Conservation (phyloP, 2,797 vertebrate genomes). For the Lindbergichthys nudifrons region DNA sequence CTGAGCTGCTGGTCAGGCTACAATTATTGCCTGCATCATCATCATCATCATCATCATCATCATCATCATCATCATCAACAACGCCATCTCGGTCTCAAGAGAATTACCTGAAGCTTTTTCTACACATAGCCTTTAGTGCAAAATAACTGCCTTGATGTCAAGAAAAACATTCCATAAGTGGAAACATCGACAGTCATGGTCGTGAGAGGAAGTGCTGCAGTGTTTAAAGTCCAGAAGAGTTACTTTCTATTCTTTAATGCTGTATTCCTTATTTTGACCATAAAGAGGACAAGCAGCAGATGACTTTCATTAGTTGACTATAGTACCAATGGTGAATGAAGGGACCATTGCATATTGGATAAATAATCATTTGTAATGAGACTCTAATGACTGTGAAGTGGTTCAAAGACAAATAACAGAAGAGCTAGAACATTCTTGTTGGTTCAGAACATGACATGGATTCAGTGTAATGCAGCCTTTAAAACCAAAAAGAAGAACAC, state of each 20-base stretch:
- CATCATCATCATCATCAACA: neutral
- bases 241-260: neutral
- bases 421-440: no score
- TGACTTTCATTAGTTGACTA: constrained; percentile 22
- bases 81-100: neutral
- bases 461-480: no score
- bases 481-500: no score
- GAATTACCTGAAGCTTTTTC: constrained; percentile 1
- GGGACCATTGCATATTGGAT: constrained; percentile 20
- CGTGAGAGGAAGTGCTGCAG: neutral
- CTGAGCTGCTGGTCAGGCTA: neutral
- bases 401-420: no score
- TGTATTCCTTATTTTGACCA: constrained; percentile 2
- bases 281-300: constrained; percentile 23
- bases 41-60: no score
- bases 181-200: neutral
- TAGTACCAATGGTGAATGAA: constrained; percentile 43
- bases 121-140: neutral
- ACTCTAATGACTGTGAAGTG: neutral
- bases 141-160: neutral
- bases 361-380: neutral
- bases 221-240: constrained; percentile 6
- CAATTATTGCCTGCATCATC: neutral
- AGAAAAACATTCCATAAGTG: neutral
- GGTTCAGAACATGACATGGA: no score